Conservation (phyloP, 2,797 vertebrate genomes). For the Myotis daubentonii region DNA sequence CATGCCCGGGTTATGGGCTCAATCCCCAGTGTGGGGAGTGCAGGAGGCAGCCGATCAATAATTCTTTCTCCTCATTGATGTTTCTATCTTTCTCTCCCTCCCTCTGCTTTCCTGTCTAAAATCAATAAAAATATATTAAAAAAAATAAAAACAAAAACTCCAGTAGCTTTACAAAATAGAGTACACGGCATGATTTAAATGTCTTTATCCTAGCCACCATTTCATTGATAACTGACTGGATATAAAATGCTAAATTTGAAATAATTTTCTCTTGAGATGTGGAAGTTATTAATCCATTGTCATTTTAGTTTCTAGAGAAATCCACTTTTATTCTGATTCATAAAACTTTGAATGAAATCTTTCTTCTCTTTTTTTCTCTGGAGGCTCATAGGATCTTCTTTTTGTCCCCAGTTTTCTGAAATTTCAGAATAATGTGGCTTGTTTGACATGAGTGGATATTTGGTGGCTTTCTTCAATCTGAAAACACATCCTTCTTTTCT, state of each 20-base stretch:
- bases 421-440: not conserved
- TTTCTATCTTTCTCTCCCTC: too few relatives aligned
- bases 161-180: not conserved
- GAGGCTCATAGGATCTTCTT: not conserved
- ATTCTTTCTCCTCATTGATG: too few relatives aligned
- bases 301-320: constrained; percentile 16
- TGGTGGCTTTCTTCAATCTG: not conserved
- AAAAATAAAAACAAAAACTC: not conserved
- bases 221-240: not conserved
- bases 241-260: not conserved
- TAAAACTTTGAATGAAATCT: not conserved
- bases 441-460: not conserved
- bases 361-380: not conserved
- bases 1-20: too few relatives aligned
- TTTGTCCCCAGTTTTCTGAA: not conserved
- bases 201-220: not conserved
- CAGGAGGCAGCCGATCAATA: too few relatives aligned
- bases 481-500: not conserved
- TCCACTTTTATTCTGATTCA: not conserved
- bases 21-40: too few relatives aligned
- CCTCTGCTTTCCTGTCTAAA: too few relatives aligned
- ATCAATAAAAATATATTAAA: too few relatives aligned
- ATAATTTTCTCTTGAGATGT: not conserved
- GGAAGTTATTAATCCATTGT: not conserved
- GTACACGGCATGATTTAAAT: not conserved